phyloP scores from a whole-genome alignment of 2,888 invertebrate species.

The Biston betularia region DNA sequence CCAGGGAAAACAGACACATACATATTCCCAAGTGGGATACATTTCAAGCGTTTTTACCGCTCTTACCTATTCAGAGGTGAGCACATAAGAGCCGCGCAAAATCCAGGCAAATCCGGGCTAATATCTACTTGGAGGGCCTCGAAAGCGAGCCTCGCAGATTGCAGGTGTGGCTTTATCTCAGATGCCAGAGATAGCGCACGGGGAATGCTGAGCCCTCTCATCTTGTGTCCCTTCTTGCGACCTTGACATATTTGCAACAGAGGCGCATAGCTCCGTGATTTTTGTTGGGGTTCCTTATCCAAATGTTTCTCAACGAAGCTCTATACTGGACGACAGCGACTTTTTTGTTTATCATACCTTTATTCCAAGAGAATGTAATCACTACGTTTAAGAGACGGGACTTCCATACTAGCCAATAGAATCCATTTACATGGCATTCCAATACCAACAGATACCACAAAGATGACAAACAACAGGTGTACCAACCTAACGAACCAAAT shows the following conservation, averaged over 20 bases:
- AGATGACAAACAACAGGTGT: no score
- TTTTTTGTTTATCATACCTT: no score
- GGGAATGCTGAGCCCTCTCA: slow-evolving; percentile 38
- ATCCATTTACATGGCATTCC: no score
- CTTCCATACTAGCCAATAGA: no score
- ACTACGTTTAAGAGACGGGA: no score
- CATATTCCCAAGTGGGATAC: not conserved
- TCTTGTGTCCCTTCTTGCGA: not conserved
- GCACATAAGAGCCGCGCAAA: slow-evolving; percentile 22
- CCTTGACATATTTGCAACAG: slow-evolving; percentile 29
- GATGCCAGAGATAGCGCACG: slow-evolving; percentile 44
- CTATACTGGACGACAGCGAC: no score
- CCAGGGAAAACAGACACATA: not conserved
- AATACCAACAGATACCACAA: no score
- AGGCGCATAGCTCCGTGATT: not conserved
- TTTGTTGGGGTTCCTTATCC: no score
- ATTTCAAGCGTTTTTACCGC: slow-evolving; percentile 7
- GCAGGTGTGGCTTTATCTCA: slow-evolving; percentile 38
- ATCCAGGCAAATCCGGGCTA: slow-evolving; percentile 32
- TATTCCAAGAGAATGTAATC: no score
- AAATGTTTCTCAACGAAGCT: no score
- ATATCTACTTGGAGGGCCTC: slow-evolving; percentile 26
- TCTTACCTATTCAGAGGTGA: slow-evolving; percentile 18
- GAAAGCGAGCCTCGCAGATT: slow-evolving; percentile 32
- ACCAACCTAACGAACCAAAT: no score